Evolutionary conservation across 1,140 invertebrate genomes (phyloP).

Genomic region (Zaprionus lachaisei): DNA sequence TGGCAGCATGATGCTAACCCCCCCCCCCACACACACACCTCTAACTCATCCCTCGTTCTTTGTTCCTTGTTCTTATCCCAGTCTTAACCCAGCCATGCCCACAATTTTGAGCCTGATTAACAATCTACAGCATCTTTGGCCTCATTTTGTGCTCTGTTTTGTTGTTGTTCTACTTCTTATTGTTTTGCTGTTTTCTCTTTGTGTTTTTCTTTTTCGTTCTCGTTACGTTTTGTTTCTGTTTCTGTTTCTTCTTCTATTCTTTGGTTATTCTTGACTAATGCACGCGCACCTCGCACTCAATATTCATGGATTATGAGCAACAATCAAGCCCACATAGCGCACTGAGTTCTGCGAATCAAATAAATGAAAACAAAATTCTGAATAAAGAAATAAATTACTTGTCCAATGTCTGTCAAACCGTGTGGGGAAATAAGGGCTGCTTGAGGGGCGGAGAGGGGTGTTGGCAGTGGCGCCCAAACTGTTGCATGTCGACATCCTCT

Average conservation of each 20-base stretch:
- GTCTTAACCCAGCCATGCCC: neutral
- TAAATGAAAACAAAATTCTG: conserved; percentile 27
- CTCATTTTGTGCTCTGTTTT: neutral
- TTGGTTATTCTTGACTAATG: conserved; percentile 55
- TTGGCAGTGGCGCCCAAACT: neutral
- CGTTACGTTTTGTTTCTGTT: conserved; percentile 6
- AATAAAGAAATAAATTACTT: conserved; percentile 3
- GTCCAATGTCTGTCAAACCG: conserved; percentile 6
- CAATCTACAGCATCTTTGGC: neutral
- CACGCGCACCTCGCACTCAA: conserved; percentile 53
- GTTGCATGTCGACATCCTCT: neutral
- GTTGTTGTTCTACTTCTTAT: neutral
- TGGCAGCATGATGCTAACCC: conserved; percentile 29
- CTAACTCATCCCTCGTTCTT: neutral
- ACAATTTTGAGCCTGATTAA: neutral
- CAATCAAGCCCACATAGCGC: conserved; percentile 34
- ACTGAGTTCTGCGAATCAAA: conserved; percentile 42
- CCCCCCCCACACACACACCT: too few species aligned
- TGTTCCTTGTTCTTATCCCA: neutral
- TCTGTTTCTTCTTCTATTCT: conserved; percentile 25
- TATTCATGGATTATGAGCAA: conserved; percentile 16
- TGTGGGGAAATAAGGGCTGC: neutral
- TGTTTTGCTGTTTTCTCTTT: conserved; percentile 3
- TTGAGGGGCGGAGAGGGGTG: neutral
- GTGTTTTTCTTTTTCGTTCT: conserved; percentile 12